Base-by-base conservation (phyloP, 1,140 invertebrate species). In the Cheumatopsyche charites region DNA sequence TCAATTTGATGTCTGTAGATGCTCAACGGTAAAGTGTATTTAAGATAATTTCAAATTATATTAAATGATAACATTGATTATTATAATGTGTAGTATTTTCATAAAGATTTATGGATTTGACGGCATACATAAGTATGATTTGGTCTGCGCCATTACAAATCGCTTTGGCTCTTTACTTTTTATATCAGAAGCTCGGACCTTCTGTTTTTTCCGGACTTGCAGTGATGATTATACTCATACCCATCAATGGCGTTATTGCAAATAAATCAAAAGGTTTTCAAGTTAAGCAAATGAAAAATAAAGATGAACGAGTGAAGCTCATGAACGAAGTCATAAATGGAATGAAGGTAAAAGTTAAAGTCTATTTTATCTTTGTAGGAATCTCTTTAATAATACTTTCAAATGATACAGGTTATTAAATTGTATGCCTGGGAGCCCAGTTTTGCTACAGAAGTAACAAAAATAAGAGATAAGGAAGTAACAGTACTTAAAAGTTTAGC, bases 81-180 rank as follows among this genome's bases (percentile, higher is more conserved):
- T n/a, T n/a, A n/a, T n/a, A n/a, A n/a, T n/a, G n/a, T n/a, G n/a
- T n/a, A n/a, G 1, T 23, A 62, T 26, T 47, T 23, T 55, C 17
- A 49, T 65, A 58, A 1, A 84, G 93, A 77, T 94, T 97, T 77
- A 91, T 95, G 87, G 94, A 97, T 79, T 82, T 96, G 25, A 92
- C 91, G 1, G 89, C 92, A 0, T 98, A 97, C 79, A 84, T 98
- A 67, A 97, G 98, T 81, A 96, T 97, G 90, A 88, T 98, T 75
- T 99, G 97, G 97, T 98, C 96, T 0, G 95, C 94, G 1, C 97
- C 96, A 0, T 82, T 98, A 7, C 95, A 98, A 86, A 98, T 98
- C 75, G 85, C 82, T 12, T 79, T 98, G 12, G 91, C 94, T 0
- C 80, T 98, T 11, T 96, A 92, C 78, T 96, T 98, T 83, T 82